Base-by-base conservation (phyloP, 2,113 vertebrate genomes). In the Microtus montanus region DNA sequence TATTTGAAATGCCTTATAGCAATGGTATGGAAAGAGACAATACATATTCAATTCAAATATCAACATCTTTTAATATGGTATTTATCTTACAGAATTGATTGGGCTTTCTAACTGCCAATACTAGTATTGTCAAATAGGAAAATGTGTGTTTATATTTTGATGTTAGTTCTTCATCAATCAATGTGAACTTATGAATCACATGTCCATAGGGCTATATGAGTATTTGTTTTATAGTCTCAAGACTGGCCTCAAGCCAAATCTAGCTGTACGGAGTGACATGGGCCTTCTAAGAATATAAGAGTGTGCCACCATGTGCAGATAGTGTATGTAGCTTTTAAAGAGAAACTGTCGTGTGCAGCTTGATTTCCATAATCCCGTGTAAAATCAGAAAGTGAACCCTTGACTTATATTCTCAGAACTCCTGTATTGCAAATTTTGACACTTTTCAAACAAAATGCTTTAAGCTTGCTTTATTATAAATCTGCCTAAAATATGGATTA, bases 1-100 rank as follows among this genome's bases (percentile, higher is more conserved):
- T 92, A 70, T 93, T 95, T 95, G 41, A 98, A 96, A 95, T 93
- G 71, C 1, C 19, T 22, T 74, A 64, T 11, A 87, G 15, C 12
- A 86, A 35, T 41, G 49, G 85, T 79, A 93, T 19, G 13, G 26
- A 73, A 90, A 96, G 17, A 91, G 24, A 83, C 41, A 33, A 84
- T 54, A 84, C 41, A 88, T 28, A 58, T 91, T 93, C 20, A 71
- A n/a, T 49, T 64, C 22, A 96, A 82, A 47, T 82, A 33, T 66
- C 11, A 52, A 47, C 0, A 94, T 88, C 79, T 71, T 22, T 73
- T 90, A 83, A 89, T 94, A 77, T 74, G 95, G 22, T 66, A 61
- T 13, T 49, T 83, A 49, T 79, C 12, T 47, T 97, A 2, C 9
- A 92, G 7, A 11, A 11, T 68, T 96, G 38, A 91, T 5, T 86